Percentiles rank a stretch among this genome's conserved stretches.
Evolutionary conservation across 2,113 vertebrate species (phyloP).

Genomic region (Harpagus bidentatus): DNA sequence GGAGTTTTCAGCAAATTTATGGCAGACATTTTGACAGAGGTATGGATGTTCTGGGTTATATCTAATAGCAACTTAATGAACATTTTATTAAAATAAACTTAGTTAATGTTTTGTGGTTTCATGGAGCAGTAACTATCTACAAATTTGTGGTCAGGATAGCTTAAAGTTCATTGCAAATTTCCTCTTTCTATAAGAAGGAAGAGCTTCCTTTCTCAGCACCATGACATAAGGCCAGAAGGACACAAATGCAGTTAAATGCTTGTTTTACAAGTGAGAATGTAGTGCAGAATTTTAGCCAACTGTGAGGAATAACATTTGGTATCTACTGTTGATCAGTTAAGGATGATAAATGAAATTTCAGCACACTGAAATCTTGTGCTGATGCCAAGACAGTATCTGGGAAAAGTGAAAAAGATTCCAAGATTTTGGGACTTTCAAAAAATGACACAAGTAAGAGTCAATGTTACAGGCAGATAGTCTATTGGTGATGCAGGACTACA

Average conservation of each 20-base stretch:
- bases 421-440: not conserved
- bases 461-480: not conserved
- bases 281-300: not conserved
- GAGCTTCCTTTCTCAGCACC: not conserved
- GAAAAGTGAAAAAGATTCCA: not conserved
- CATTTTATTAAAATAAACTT: not conserved
- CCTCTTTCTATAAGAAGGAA: not conserved
- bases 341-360: slow-evolving; percentile 2
- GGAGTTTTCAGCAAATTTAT: not conserved
- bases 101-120: not conserved
- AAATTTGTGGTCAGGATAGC: not conserved
- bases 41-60: not conserved
- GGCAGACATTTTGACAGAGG: not conserved
- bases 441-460: not conserved
- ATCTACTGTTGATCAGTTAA: slow-evolving; percentile 1
- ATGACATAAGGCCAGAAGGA: not conserved
- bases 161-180: not conserved
- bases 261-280: not conserved
- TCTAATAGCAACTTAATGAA: not conserved
- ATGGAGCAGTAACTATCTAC: not conserved
- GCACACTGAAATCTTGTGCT: not conserved
- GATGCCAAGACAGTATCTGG: not conserved
- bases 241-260: not conserved
- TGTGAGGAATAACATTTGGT: not conserved
- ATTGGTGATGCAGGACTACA: not conserved